These are phyloP conservation scores for Chloromyia formosa DNA, from an alignment of 2,888 invertebrate species.

Conservation along the genomic window DNA sequence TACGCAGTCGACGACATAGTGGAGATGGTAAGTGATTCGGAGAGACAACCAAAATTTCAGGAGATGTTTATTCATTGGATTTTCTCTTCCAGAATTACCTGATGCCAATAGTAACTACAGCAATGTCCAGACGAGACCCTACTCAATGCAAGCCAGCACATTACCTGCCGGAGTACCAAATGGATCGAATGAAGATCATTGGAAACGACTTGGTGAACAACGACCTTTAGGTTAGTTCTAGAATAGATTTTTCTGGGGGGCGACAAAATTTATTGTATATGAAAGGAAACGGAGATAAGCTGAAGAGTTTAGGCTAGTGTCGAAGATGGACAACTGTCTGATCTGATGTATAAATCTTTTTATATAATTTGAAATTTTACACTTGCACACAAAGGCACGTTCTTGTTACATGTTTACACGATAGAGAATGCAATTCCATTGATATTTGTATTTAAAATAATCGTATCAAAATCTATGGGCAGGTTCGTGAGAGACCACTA, in stretches of 20 bases:
- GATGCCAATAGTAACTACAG: slow-evolving; percentile 56
- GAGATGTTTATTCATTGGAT: background rate
- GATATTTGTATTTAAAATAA: no score
- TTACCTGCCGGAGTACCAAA: slow-evolving; percentile 59
- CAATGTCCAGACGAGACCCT: slow-evolving; percentile 54
- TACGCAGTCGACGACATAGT: slow-evolving; percentile 58
- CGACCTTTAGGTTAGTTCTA: background rate
- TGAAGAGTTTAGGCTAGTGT: no score
- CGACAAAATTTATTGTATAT: no score
- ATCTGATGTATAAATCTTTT: no score
- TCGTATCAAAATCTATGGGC: no score
- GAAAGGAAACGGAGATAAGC: no score
- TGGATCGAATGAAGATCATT: slow-evolving; percentile 60
- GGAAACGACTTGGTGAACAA: slow-evolving; percentile 60
- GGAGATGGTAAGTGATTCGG: slow-evolving; percentile 56
- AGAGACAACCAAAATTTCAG: background rate
- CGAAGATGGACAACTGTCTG: no score
- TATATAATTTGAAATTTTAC: no score
- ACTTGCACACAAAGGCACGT: no score
- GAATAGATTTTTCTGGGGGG: background rate
- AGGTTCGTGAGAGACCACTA: no score
- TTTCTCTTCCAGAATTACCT: slow-evolving; percentile 53
- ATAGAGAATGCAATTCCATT: no score
- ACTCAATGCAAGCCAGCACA: slow-evolving; percentile 56
- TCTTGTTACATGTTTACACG: no score